Conservation (phyloP, 2,797 vertebrate species). For the Botia almorhae region DNA sequence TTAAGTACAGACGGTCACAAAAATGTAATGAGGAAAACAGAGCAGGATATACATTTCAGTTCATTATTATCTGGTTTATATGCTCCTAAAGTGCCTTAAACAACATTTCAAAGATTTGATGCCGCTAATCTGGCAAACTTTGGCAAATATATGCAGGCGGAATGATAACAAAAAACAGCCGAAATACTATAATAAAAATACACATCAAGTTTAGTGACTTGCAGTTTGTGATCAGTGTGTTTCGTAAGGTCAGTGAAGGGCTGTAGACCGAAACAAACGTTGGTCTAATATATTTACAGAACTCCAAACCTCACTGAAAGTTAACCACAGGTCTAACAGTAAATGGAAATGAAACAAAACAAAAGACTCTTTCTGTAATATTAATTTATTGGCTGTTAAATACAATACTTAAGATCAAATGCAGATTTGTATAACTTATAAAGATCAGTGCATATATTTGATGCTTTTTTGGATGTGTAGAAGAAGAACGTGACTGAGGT, state of each 20-base stretch:
- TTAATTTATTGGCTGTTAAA: background rate
- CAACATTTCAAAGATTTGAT: too few relatives aligned
- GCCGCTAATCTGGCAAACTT: too few relatives aligned
- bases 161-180: too few relatives aligned
- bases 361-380: too few relatives aligned
- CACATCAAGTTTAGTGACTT: too few relatives aligned
- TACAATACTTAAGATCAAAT: background rate
- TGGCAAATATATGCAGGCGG: too few relatives aligned
- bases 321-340: background rate
- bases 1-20: background rate
- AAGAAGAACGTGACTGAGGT: slow-evolving; percentile 81
- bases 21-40: background rate
- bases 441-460: background rate
- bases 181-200: too few relatives aligned
- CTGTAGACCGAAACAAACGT: too few relatives aligned
- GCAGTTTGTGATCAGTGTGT: too few relatives aligned
- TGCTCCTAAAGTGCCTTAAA: too few relatives aligned
- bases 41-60: background rate
- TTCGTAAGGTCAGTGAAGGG: too few relatives aligned
- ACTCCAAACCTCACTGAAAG: background rate
- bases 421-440: background rate
- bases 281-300: background rate
- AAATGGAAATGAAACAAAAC: background rate
- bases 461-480: slow-evolving; percentile 66
- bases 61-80: too few relatives aligned